A percentile compares a stretch with the other conserved stretches of the same genome.
phyloP scores from a whole-genome alignment of 1,140 invertebrate genomes.

The Camponotus floridanus region DNA sequence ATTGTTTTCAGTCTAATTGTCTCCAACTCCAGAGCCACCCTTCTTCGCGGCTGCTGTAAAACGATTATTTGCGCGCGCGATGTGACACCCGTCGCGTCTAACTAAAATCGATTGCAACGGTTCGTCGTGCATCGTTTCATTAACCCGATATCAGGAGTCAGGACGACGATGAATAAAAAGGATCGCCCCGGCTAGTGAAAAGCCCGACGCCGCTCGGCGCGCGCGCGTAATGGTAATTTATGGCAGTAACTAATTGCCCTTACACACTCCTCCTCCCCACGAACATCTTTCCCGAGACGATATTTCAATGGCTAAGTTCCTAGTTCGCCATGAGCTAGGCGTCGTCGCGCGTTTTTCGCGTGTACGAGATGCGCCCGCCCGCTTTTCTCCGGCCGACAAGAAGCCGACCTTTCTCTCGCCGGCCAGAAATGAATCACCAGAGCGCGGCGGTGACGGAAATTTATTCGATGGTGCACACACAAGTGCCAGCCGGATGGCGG shows the following conservation, averaged over 20 bases:
- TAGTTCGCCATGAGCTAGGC: slow-evolving; percentile 13
- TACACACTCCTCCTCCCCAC: background rate
- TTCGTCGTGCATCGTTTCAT: slow-evolving; percentile 56
- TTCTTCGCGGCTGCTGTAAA: background rate
- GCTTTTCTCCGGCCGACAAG: slow-evolving; percentile 9
- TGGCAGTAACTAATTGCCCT: slow-evolving; percentile 62
- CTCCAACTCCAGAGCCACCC: background rate
- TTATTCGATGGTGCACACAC: slow-evolving; percentile 57
- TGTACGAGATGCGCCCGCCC: background rate
- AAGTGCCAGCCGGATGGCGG: background rate
- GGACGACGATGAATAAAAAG: slow-evolving; percentile 51
- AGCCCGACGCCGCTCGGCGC: slow-evolving; percentile 9
- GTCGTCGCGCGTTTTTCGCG: slow-evolving; percentile 41
- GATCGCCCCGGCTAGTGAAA: slow-evolving; percentile 15
- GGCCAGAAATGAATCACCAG: slow-evolving; percentile 52
- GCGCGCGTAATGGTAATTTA: slow-evolving; percentile 65
- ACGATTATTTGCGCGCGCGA: slow-evolving; percentile 24
- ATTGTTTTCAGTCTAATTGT: background rate
- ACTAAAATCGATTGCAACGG: slow-evolving; percentile 57
- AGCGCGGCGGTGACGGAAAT: slow-evolving; percentile 59
- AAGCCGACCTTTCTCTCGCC: slow-evolving; percentile 8
- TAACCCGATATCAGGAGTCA: slow-evolving; percentile 48
- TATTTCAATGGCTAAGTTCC: slow-evolving; percentile 62
- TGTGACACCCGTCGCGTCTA: slow-evolving; percentile 38
- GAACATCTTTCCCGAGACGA: slow-evolving; percentile 36